Conservation (phyloP, 92 coral and sea anemone species). For the Anthopleura xanthogrammica region DNA sequence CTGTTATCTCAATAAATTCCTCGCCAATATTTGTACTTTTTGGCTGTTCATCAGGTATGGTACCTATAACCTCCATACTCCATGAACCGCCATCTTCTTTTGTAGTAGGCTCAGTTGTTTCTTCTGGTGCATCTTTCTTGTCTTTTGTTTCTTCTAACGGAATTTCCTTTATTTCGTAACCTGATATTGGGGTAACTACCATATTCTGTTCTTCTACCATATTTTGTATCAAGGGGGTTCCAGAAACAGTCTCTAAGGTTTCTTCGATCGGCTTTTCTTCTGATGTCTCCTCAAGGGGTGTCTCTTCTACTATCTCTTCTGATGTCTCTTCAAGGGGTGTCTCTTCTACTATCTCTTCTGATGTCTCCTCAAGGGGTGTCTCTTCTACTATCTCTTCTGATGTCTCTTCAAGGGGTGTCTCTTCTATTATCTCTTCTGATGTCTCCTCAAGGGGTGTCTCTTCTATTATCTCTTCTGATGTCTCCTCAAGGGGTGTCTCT, state of each 20-base stretch:
- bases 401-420: background rate
- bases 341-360: background rate
- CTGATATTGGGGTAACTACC: background rate
- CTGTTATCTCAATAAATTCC: conserved; percentile 29
- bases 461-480: background rate
- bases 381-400: conserved; percentile 7
- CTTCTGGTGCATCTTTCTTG: background rate
- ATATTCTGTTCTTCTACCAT: background rate
- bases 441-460: too few species aligned
- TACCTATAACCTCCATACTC: conserved; percentile 28
- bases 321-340: background rate
- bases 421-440: background rate
- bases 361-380: background rate
- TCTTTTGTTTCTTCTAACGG: background rate
- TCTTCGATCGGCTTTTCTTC: background rate
- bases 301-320: background rate
- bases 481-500: conserved; percentile 19
- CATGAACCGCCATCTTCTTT: conserved; percentile 2
- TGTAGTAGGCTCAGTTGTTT: background rate
- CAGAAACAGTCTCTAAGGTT: background rate
- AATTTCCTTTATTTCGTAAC: background rate
- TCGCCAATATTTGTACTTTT: conserved; percentile 27
- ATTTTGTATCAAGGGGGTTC: background rate
- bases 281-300: background rate
- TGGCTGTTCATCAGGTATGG: conserved; percentile 16